Percentiles rank a stretch among this genome's conserved stretches.
These are phyloP conservation scores for Elgaria multicarinata DNA, from an alignment of 2,113 vertebrate species.

Conservation along the genomic window DNA sequence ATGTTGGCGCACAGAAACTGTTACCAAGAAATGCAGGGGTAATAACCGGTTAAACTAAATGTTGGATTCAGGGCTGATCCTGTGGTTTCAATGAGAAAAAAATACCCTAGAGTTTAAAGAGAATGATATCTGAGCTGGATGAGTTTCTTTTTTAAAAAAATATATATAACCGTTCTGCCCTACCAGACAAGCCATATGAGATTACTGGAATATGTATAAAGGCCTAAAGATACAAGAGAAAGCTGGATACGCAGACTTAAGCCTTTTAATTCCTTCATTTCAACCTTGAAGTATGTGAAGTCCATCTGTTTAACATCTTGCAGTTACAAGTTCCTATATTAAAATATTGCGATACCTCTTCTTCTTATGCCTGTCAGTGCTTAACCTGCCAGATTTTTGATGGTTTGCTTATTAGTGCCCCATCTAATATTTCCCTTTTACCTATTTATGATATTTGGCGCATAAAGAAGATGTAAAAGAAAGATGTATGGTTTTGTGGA, in stretches of 20 bases:
- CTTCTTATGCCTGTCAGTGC: not conserved
- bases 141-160: conserved; percentile 31
- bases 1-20: not conserved
- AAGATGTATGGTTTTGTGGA: not conserved
- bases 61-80: conserved; percentile 21
- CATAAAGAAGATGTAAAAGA: not conserved
- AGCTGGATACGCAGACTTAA: not conserved
- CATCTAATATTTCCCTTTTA: not conserved
- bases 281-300: conserved; percentile 25
- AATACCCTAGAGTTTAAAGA: not conserved
- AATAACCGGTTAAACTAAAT: conserved; percentile 28
- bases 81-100: not conserved
- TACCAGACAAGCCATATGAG: conserved; percentile 8
- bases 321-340: not conserved
- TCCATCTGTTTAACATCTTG: conserved; percentile 18
- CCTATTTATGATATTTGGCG: not conserved
- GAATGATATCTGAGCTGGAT: conserved; percentile 8
- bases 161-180: conserved; percentile 13
- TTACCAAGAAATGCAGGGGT: not conserved
- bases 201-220: conserved; percentile 8
- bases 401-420: not conserved
- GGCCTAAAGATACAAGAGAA: conserved; percentile 10
- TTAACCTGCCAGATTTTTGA: not conserved
- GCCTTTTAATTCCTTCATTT: conserved; percentile 21
- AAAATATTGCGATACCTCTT: not conserved